A percentile compares a stretch with the other conserved stretches of the same genome.
Evolutionary conservation across 2,888 invertebrate genomes (phyloP).

Genomic region (Rapana venosa): DNA sequence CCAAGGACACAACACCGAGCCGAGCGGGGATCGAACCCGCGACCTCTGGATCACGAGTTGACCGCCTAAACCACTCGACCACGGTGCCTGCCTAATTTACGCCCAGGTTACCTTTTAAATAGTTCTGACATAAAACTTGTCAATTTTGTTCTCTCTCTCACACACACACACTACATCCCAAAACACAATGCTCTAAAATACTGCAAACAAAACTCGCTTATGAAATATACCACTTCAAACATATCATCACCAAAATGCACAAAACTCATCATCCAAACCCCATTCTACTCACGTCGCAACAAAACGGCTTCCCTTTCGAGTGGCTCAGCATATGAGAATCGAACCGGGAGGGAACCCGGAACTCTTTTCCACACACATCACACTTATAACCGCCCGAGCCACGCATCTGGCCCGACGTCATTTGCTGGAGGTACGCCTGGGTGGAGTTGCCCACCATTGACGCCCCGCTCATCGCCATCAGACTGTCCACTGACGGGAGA

Average conservation of each 20-base stretch:
- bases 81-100: too few species aligned
- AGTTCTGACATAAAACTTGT: too few species aligned
- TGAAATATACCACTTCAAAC: background rate
- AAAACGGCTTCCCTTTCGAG: slow-evolving; percentile 53
- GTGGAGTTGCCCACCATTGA: slow-evolving; percentile 16
- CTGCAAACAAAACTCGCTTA: background rate
- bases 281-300: slow-evolving; percentile 45
- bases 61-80: too few species aligned
- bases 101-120: too few species aligned
- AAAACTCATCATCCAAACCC: background rate
- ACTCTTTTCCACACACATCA: slow-evolving; percentile 52
- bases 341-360: slow-evolving; percentile 52
- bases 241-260: too few species aligned
- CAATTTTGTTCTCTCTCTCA: background rate
- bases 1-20: too few species aligned
- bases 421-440: slow-evolving; percentile 14
- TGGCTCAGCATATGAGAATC: slow-evolving; percentile 54
- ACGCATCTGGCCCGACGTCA: background rate
- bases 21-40: too few species aligned
- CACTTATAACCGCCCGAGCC: slow-evolving; percentile 45
- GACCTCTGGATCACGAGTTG: too few species aligned
- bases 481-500: background rate
- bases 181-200: background rate
- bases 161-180: background rate
- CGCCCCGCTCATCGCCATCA: background rate